Percentiles rank a stretch among this genome's conserved stretches.
Conservation (phyloP, 2,797 vertebrate genomes). For the Pachyuromys duprasi region DNA sequence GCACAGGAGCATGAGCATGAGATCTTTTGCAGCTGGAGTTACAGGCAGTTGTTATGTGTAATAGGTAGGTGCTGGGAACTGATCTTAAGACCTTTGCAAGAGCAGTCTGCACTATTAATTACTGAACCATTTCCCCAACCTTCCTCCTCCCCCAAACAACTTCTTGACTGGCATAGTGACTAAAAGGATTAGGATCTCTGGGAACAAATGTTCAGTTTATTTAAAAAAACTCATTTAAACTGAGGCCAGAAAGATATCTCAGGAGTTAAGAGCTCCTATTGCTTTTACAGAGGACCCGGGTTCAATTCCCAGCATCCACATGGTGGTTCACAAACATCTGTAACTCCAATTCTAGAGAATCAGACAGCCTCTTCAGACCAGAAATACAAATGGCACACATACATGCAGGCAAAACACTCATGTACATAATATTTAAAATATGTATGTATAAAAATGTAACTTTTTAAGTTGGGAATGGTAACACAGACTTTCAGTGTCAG, state of each 20-base stretch:
- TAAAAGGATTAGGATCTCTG: slow-evolving; percentile 27
- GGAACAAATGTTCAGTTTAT: slow-evolving; percentile 20
- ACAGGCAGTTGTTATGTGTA: too few species aligned
- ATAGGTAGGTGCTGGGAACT: background rate
- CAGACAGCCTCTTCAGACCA: background rate
- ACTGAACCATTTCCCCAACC: background rate
- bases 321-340: background rate
- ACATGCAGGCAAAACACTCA: background rate
- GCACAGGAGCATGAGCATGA: background rate
- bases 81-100: background rate
- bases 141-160: background rate
- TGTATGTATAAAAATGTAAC: background rate
- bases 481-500: background rate
- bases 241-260: background rate
- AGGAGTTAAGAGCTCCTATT: background rate
- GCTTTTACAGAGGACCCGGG: background rate
- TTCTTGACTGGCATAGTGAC: background rate
- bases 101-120: background rate
- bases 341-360: background rate
- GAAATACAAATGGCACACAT: background rate
- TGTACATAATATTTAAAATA: background rate
- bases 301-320: background rate
- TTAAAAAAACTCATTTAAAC: background rate
- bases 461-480: background rate
- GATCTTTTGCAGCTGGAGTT: background rate